These are phyloP conservation scores for Allophyes oxyacanthae DNA, from an alignment of 2,888 invertebrate species.

Conservation along the genomic window DNA sequence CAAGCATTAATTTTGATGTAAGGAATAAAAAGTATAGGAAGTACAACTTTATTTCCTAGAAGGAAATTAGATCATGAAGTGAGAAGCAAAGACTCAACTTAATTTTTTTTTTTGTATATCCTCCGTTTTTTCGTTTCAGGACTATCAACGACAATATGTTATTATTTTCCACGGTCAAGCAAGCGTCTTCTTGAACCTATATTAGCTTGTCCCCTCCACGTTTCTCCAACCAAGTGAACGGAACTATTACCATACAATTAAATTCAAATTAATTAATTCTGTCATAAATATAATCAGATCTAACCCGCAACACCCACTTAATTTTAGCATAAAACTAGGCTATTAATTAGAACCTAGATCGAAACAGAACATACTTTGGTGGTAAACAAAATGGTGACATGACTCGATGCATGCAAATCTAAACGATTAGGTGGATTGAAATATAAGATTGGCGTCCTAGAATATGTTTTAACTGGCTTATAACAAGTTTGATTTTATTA, in stretches of 20 bases:
- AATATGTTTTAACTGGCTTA: constrained; percentile 22
- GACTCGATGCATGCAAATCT: constrained; percentile 36
- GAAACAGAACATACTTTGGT: too few species aligned
- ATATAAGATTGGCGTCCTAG: constrained; percentile 19
- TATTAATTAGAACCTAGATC: constrained; percentile 47
- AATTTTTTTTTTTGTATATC: too few species aligned
- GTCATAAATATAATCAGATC: constrained; percentile 52
- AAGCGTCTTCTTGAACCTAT: too few species aligned
- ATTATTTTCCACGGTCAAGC: too few species aligned
- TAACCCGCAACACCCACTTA: constrained; percentile 45
- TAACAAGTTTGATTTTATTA: constrained; percentile 23
- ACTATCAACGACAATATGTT: too few species aligned
- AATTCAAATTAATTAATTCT: constrained; percentile 43
- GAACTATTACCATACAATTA: constrained; percentile 37
- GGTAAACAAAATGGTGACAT: constrained; percentile 9
- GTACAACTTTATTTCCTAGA: not conserved
- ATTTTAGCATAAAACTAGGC: constrained; percentile 49
- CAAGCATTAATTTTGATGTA: constrained; percentile 27
- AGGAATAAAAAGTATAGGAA: constrained; percentile 34
- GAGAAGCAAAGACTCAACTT: too few species aligned
- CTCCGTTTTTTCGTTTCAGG: too few species aligned
- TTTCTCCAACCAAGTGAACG: constrained; percentile 19
- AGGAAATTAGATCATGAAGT: too few species aligned
- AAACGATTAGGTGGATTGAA: constrained; percentile 27
- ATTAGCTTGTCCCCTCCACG: not conserved